Evolutionary conservation across 2,797 vertebrate species (phyloP).

Genomic region (Pseudochirops corinnae): DNA sequence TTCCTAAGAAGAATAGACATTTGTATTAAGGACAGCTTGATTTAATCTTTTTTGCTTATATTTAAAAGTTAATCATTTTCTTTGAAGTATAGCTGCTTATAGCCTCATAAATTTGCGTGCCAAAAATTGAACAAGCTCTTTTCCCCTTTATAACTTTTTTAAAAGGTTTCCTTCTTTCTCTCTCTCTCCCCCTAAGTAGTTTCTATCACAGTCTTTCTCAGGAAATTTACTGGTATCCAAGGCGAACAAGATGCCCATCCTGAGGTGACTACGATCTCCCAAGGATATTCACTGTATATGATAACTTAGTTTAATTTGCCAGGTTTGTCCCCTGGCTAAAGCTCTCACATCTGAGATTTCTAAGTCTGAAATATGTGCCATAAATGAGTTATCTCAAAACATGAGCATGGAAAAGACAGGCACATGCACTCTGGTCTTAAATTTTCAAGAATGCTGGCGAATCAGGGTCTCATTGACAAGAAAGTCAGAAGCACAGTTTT

Average conservation of each 20-base stretch:
- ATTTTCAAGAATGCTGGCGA: background rate
- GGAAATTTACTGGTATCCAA: background rate
- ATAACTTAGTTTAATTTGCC: background rate
- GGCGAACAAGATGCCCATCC: background rate
- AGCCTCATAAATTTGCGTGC: background rate
- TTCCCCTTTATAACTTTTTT: background rate
- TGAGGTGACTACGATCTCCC: background rate
- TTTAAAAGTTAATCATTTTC: background rate
- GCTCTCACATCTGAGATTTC: background rate
- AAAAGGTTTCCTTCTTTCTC: background rate
- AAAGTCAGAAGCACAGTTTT: background rate
- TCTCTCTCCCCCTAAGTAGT: background rate
- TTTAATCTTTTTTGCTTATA: background rate
- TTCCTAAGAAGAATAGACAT: background rate
- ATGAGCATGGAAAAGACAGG: background rate
- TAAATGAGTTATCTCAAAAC: background rate
- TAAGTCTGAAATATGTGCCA: background rate
- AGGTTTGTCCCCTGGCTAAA: background rate
- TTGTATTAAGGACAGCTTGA: background rate
- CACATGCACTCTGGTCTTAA: background rate
- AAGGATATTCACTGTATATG: background rate
- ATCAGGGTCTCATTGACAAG: background rate
- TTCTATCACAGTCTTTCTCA: background rate
- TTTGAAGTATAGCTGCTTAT: background rate
- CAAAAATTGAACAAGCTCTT: background rate